These are phyloP conservation scores for Sinocyclocheilus anshuiensis DNA, from an alignment of 2,113 vertebrate genomes.

Conservation along the genomic window DNA sequence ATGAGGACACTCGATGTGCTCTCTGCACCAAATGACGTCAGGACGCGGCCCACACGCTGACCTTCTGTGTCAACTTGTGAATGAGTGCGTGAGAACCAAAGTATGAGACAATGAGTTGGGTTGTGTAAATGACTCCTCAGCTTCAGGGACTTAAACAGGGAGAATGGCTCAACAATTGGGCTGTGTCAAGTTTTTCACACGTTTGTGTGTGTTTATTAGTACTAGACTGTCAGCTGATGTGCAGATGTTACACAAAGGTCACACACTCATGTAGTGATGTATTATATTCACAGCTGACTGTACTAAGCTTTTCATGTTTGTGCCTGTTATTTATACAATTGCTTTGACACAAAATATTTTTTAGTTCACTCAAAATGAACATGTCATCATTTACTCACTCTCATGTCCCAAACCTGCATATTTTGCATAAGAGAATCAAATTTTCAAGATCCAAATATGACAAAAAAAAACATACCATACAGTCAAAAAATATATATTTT, in stretches of 20 bases:
- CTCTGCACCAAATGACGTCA: neutral
- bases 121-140: neutral
- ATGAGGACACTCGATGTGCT: constrained; percentile 5
- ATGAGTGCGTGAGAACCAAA: neutral
- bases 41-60: neutral
- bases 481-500: too few species aligned
- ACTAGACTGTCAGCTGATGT: neutral
- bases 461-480: too few species aligned
- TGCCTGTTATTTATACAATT: neutral
- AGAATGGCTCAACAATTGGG: neutral
- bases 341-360: neutral
- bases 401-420: neutral
- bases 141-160: neutral
- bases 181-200: neutral
- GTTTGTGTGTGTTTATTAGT: neutral
- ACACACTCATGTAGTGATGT: neutral
- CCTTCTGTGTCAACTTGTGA: neutral
- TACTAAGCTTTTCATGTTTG: neutral
- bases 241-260: neutral
- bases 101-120: neutral
- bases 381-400: neutral
- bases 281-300: neutral
- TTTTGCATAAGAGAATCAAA: too few species aligned
- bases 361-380: neutral
- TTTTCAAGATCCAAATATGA: too few species aligned